These are phyloP conservation scores for Erinaceus europaeus DNA, from an alignment of 2,113 vertebrate species.

Conservation along the genomic window DNA sequence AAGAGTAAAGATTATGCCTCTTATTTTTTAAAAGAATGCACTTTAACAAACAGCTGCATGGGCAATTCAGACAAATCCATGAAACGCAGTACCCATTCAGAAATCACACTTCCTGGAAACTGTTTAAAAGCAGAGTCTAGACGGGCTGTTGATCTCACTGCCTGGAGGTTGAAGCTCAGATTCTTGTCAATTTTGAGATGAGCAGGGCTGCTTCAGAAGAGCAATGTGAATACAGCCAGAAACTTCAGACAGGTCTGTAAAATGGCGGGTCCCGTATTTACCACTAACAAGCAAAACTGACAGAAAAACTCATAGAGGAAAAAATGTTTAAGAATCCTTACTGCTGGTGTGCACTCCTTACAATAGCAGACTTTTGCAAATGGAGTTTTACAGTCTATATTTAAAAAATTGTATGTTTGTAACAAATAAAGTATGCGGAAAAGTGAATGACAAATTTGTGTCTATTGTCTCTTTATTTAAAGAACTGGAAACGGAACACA, in stretches of 20 bases:
- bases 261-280: conserved; percentile 84
- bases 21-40: conserved; percentile 86
- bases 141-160: conserved; percentile 71
- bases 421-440: conserved; percentile 91
- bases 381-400: conserved; percentile 92
- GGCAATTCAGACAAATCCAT: conserved; percentile 69
- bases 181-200: conserved; percentile 56
- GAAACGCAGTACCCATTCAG: conserved; percentile 75
- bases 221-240: conserved; percentile 65
- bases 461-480: conserved; percentile 6
- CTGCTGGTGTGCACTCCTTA: conserved; percentile 86
- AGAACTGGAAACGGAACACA: neutral
- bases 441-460: conserved; percentile 81
- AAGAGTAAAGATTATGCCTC: conserved; percentile 86
- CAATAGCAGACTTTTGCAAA: conserved; percentile 88
- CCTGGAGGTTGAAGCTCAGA: conserved; percentile 72
- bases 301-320: conserved; percentile 67
- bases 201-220: conserved; percentile 77
- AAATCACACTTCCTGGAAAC: conserved; percentile 74
- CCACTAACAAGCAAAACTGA: conserved; percentile 83
- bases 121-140: conserved; percentile 67
- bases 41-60: conserved; percentile 84
- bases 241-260: conserved; percentile 78
- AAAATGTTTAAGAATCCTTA: conserved; percentile 72
- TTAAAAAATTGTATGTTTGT: conserved; percentile 91